Base-by-base conservation (phyloP, 2,113 vertebrate genomes). In the Coptodon rendalli region DNA sequence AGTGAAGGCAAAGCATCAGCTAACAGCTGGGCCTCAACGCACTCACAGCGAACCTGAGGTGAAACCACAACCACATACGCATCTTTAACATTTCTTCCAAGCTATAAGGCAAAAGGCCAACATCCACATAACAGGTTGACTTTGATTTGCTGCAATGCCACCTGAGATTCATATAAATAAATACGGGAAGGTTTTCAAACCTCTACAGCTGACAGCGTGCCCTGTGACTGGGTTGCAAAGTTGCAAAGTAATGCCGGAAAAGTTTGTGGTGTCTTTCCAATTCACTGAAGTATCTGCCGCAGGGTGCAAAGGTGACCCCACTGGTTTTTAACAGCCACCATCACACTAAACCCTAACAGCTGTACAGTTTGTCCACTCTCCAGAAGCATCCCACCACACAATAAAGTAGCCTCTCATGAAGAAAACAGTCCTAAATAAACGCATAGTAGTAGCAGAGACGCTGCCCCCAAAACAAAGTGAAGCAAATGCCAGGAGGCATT, bases 381-480 rank as follows among this genome's bases (percentile, higher is more conserved):
- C 82, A 86, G 63, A 84, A 89, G 86, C 83, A 89, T 93, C 90
- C 90, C 38, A 16, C 90, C 80, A 71, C 84, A 89, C 91, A 92
- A 89, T 92, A 87, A 92, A 94, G 88, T 84, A 93, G 91, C 78
- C 85, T 87, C 57, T 84, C 90, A 66, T 86, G 84, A 85, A 89
- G 88, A 93, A 94, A 93, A 95, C 88, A 94, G 92, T 89, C 87
- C 85, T 94, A 92, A 95, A 91, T 93, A 95, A 95, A 92, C 92
- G 88, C 91, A 93, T 78, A 83, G 83, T 93, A 84, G 90, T 86
- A 83, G 85, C 82, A 76, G 63, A 94, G 94, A 95, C 85, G 92
- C 86, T 89, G 89, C 95, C 92, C 93, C 93, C 95, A 93, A 95
- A 94, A 94, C 94, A 95, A 94, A 95, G 90, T 94, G 57, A 91